These are phyloP conservation scores for Cephalotes varians DNA, from an alignment of 2,888 invertebrate species.

Conservation along the genomic window DNA sequence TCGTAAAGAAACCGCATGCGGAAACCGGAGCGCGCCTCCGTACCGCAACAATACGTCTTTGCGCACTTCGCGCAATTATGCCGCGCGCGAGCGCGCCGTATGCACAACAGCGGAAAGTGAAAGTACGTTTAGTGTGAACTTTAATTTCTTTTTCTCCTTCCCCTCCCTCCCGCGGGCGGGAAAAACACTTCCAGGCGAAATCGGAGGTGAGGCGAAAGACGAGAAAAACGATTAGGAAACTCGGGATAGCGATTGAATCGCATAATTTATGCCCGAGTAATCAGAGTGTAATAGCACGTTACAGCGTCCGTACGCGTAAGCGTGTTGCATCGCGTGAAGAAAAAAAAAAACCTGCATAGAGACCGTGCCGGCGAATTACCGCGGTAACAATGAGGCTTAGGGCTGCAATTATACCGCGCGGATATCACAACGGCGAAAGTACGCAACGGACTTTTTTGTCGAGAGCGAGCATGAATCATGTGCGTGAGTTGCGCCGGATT, in stretches of 20 bases:
- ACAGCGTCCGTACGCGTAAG: slow-evolving; percentile 5
- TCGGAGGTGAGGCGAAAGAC: slow-evolving; percentile 21
- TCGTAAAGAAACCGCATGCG: slow-evolving; percentile 24
- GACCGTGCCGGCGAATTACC: not conserved
- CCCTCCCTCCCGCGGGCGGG: not conserved
- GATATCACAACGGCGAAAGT: slow-evolving; percentile 15
- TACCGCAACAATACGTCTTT: slow-evolving; percentile 30
- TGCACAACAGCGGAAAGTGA: slow-evolving; percentile 51
- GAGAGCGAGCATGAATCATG: slow-evolving; percentile 14
- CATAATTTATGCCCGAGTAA: slow-evolving; percentile 26
- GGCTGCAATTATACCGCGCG: slow-evolving; percentile 11
- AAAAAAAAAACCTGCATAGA: not conserved
- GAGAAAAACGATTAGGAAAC: slow-evolving; percentile 38
- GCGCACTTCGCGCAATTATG: slow-evolving; percentile 43
- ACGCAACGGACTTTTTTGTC: not conserved
- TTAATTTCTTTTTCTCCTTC: slow-evolving; percentile 36
- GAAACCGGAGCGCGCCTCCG: slow-evolving; percentile 26
- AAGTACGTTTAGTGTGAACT: slow-evolving; percentile 42
- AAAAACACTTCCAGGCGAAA: not conserved
- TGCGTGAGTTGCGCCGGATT: not conserved
- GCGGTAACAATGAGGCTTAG: slow-evolving; percentile 5
- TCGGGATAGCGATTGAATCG: not conserved
- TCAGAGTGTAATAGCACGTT: slow-evolving; percentile 24
- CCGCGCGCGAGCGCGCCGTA: slow-evolving; percentile 46
- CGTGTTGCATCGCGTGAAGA: not conserved